phyloP scores from a whole-genome alignment of 1,140 invertebrate species.

The Psilanteris sp. region DNA sequence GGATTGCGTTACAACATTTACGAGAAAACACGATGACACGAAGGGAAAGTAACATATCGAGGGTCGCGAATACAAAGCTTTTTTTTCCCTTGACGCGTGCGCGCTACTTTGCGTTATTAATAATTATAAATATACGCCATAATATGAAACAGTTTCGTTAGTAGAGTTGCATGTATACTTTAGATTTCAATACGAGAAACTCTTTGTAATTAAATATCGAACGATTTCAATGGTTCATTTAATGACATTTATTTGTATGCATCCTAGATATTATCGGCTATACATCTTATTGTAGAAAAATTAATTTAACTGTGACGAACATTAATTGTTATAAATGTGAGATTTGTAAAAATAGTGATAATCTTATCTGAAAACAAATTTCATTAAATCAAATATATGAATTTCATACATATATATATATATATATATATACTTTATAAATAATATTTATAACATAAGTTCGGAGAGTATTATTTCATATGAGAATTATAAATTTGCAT shows the following conservation, averaged over 20 bases:
- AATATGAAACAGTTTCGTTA: slow-evolving; percentile 36
- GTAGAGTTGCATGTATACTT: slow-evolving; percentile 23
- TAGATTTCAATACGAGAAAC: slow-evolving; percentile 4
- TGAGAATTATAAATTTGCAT: too few species aligned
- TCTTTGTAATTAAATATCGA: slow-evolving; percentile 51
- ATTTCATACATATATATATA: too few species aligned
- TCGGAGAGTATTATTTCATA: too few species aligned
- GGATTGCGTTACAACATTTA: slow-evolving; percentile 44
- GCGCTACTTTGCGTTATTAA: slow-evolving; percentile 57
- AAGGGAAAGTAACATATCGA: slow-evolving; percentile 39
- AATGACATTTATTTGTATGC: slow-evolving; percentile 26
- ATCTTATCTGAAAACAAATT: too few species aligned
- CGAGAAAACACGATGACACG: slow-evolving; percentile 45
- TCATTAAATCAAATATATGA: too few species aligned
- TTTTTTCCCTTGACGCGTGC: slow-evolving; percentile 42
- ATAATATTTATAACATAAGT: too few species aligned
- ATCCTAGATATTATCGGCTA: too few species aligned
- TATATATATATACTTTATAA: too few species aligned
- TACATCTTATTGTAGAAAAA: too few species aligned
- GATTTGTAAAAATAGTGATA: too few species aligned
- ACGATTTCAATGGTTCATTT: slow-evolving; percentile 16
- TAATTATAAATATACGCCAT: slow-evolving; percentile 47
- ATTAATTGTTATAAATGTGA: too few species aligned
- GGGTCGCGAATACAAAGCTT: slow-evolving; percentile 55
- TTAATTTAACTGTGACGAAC: too few species aligned